Evolutionary conservation across 2,888 invertebrate species (phyloP).

Genomic region (Dicranocentrus wangi): DNA sequence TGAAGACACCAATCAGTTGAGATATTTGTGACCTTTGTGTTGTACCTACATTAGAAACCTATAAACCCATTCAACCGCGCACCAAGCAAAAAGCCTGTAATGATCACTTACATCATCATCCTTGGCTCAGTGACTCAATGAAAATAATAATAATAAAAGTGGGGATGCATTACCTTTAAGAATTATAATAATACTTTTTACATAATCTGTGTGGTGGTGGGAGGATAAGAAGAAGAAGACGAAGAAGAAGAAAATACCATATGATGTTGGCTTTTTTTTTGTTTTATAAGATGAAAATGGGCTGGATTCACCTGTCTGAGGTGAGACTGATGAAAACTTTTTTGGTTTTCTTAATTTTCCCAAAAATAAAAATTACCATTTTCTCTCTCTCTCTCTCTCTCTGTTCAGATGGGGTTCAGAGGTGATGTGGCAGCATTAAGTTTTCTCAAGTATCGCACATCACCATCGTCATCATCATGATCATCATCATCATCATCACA

Average conservation of each 20-base stretch:
- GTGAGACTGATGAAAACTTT: no score
- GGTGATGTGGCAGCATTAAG: not conserved
- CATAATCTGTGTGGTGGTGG: no score
- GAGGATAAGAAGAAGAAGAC: no score
- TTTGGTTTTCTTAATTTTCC: not conserved
- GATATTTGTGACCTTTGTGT: conserved; percentile 33
- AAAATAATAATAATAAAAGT: no score
- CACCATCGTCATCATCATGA: conserved; percentile 41
- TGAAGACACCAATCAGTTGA: no score
- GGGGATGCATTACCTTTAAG: no score
- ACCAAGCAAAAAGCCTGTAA: no score
- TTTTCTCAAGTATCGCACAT: conserved; percentile 17
- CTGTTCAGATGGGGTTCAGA: not conserved
- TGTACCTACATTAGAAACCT: conserved; percentile 43
- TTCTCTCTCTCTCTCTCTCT: not conserved
- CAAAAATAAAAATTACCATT: conserved; percentile 9
- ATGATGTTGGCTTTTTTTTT: conserved; percentile 1
- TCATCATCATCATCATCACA: conserved; percentile 37
- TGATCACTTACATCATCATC: conserved; percentile 14
- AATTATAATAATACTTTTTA: no score
- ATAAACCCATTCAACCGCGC: conserved; percentile 54
- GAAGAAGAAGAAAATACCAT: no score
- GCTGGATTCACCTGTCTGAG: conserved; percentile 52
- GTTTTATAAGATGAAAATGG: conserved; percentile 14
- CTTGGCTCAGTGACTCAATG: conserved; percentile 22